Evolutionary conservation across 2,113 vertebrate species (phyloP).

Genomic region (Saccopteryx leptura): DNA sequence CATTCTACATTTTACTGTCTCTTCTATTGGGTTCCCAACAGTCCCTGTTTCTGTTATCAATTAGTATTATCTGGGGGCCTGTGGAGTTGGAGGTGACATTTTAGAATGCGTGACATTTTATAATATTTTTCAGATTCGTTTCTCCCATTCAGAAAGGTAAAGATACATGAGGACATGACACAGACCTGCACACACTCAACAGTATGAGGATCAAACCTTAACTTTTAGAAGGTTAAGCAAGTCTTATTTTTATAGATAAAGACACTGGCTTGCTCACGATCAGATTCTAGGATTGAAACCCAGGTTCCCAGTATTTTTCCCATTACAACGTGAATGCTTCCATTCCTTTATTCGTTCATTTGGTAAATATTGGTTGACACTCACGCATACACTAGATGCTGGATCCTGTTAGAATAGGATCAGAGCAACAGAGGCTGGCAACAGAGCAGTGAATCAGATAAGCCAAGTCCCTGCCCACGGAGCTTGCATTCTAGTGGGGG

Average conservation of each 20-base stretch:
- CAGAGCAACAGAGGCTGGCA: no score
- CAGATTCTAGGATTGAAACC: background rate
- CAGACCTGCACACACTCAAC: background rate
- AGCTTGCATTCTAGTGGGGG: background rate
- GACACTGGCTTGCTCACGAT: background rate
- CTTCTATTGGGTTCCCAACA: background rate
- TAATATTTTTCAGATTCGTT: background rate
- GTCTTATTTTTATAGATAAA: background rate
- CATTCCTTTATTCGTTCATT: background rate
- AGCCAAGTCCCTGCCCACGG: background rate
- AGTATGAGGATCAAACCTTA: background rate
- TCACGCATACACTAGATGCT: rapidly evolving
- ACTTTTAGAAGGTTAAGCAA: background rate
- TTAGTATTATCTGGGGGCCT: background rate
- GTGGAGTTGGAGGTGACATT: background rate
- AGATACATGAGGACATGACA: background rate
- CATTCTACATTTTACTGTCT: background rate
- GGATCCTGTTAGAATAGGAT: background rate
- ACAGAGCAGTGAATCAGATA: background rate
- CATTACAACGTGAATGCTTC: background rate
- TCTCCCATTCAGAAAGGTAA: conserved; percentile 11
- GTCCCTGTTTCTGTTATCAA: background rate
- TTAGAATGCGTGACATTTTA: background rate
- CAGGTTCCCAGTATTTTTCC: background rate
- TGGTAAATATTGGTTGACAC: background rate